Conservation (phyloP, 2,888 invertebrate species). For the Anthophora plumipes region DNA sequence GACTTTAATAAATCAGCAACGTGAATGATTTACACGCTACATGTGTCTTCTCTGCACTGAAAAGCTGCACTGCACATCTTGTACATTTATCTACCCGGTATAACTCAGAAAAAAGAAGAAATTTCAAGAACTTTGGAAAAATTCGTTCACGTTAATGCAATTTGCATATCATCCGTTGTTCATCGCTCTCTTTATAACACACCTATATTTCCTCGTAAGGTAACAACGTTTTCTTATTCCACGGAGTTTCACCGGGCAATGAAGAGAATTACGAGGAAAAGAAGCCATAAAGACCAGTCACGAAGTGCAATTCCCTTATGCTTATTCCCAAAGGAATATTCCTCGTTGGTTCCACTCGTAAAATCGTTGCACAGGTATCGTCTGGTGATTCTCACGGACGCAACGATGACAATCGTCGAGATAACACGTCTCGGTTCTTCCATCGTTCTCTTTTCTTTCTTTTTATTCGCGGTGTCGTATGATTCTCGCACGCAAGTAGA, state of each 20-base stretch:
- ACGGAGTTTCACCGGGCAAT: not conserved
- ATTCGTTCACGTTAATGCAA: not conserved
- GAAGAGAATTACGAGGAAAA: slow-evolving; percentile 21
- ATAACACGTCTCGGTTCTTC: slow-evolving; percentile 10
- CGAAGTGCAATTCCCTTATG: slow-evolving; percentile 15
- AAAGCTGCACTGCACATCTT: no score
- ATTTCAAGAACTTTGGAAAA: no score
- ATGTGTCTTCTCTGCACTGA: not conserved
- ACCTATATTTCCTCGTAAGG: not conserved
- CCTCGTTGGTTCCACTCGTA: slow-evolving; percentile 10
- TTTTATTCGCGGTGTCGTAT: not conserved
- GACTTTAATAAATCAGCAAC: not conserved
- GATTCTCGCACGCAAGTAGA: not conserved
- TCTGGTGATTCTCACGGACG: not conserved
- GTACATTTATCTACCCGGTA: no score
- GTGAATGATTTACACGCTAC: not conserved
- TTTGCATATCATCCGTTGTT: not conserved
- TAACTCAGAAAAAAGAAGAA: no score
- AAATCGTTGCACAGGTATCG: slow-evolving; percentile 22
- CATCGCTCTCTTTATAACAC: not conserved
- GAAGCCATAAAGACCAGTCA: slow-evolving; percentile 19
- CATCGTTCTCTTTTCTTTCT: not conserved
- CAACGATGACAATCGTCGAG: slow-evolving; percentile 3
- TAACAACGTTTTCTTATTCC: not conserved
- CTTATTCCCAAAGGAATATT: slow-evolving; percentile 1